Evolutionary conservation across 2,113 vertebrate genomes (phyloP), one percentile per base, ranked within the genome.

Genomic region (Phoxinus phoxinus): DNA sequence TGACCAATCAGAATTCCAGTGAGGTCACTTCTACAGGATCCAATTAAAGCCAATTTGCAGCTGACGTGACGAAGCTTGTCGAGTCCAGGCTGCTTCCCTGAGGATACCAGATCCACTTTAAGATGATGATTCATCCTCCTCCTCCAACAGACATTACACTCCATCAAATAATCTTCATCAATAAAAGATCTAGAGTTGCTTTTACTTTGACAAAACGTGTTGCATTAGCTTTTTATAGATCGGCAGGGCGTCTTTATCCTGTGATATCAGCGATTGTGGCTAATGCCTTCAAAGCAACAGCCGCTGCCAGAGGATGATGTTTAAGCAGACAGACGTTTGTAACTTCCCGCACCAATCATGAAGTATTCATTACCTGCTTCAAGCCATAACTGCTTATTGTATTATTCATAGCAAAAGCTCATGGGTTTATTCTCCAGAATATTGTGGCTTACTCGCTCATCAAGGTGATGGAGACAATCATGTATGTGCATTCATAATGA

Each of bases 281-380:
- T 83, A 83, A 83, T 83, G 67, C 23, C 44, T 81, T 69, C 25
- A 69, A 81, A 81, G 61, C 25, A n/a, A 0, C 67, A 32, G 65
- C 41, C 19, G 44, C 79, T 51, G 25, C 23, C 6, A 5, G 37
- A 81, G 59, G n/a, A 46, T 48, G 78, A 63, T 80, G 77, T 81
- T 65, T 69, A 69, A 48, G 63, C 44, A 46, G 80, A 69, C 27
- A 37, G 48, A 41, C 48, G 48, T 56, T 71, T 81, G 44, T 76
- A 8, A 51, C 59, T 79, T 74, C 51, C 41, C 11, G 10, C 30
- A 32, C 23, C 25, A 44, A n/a, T 85, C 80, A 78, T 86, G 73
- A 83, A 84, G 80, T 53, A 84, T 85, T 85, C 69, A 83, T 69
- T 71, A 69, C 41, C 32, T 53, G 12, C 74, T 85, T 63, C 80